Percentiles rank a stretch among this genome's conserved stretches.
phyloP scores from a whole-genome alignment of 1,140 invertebrate genomes.

The Babylonia areolata region DNA sequence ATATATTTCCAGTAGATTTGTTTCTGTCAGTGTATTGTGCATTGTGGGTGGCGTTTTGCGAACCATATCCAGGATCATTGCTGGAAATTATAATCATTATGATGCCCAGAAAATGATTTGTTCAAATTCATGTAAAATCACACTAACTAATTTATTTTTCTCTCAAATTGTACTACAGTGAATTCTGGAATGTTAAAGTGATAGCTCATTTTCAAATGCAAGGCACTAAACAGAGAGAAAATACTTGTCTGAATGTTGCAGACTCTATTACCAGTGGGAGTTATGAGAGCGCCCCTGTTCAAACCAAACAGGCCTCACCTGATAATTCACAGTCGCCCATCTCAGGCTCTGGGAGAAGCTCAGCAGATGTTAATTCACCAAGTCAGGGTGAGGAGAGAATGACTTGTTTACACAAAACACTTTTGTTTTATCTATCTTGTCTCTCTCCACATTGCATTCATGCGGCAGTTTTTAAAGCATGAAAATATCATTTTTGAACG shows the following conservation, averaged over 20 bases:
- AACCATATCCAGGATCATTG: neutral
- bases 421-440: neutral
- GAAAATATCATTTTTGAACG: too few species aligned
- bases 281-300: slow-evolving; percentile 41
- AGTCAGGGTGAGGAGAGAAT: neutral
- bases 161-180: too few species aligned
- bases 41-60: too few species aligned
- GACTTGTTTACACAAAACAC: neutral
- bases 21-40: too few species aligned
- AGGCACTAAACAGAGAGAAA: slow-evolving; percentile 1
- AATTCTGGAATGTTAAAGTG: too few species aligned
- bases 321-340: slow-evolving; percentile 54
- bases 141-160: too few species aligned
- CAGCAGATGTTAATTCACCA: slow-evolving; percentile 43
- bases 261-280: slow-evolving; percentile 55
- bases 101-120: neutral
- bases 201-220: too few species aligned
- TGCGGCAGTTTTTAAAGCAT: too few species aligned
- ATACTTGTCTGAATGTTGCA: slow-evolving; percentile 23
- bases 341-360: slow-evolving; percentile 57
- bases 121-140: too few species aligned
- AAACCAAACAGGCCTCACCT: slow-evolving; percentile 43
- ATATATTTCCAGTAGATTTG: too few species aligned
- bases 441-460: too few species aligned
- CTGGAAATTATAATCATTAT: neutral